Evolutionary conservation across 2,888 invertebrate genomes (phyloP).

Genomic region (Yponomeuta cagnagella): DNA sequence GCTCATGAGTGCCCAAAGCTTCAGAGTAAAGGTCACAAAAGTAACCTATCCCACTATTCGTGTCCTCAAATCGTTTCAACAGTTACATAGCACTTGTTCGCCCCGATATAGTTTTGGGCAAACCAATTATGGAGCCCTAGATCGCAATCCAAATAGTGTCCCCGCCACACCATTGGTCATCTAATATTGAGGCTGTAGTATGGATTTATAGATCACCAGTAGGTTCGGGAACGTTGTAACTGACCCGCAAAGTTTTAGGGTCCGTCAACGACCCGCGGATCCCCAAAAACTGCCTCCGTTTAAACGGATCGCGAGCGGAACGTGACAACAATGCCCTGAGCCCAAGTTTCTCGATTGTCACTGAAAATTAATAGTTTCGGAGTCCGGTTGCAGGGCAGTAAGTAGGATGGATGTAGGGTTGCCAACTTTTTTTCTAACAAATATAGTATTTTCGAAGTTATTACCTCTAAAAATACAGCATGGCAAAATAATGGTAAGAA

Average conservation of each 20-base stretch:
- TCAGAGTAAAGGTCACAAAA: too few species aligned
- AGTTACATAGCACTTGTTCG: neutral
- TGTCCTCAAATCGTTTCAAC: neutral
- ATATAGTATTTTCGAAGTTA: too few species aligned
- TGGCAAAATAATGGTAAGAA: too few species aligned
- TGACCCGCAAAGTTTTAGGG: neutral
- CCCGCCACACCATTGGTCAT: neutral
- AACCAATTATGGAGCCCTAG: neutral
- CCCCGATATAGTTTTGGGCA: neutral
- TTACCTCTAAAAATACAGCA: too few species aligned
- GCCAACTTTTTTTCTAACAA: too few species aligned
- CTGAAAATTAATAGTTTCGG: conserved; percentile 1
- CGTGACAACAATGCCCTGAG: neutral
- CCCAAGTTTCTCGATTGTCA: neutral
- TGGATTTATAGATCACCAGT: neutral
- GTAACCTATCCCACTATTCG: neutral
- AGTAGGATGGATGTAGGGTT: neutral
- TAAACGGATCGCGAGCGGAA: neutral
- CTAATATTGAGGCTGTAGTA: neutral
- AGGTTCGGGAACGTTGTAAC: neutral
- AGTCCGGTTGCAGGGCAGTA: neutral
- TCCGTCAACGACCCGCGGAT: neutral
- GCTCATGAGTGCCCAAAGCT: too few species aligned
- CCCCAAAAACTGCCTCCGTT: conserved; percentile 1
- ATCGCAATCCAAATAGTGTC: neutral